Evolutionary conservation across 2,888 invertebrate genomes (phyloP).

Genomic region (Drosophila quinaria): DNA sequence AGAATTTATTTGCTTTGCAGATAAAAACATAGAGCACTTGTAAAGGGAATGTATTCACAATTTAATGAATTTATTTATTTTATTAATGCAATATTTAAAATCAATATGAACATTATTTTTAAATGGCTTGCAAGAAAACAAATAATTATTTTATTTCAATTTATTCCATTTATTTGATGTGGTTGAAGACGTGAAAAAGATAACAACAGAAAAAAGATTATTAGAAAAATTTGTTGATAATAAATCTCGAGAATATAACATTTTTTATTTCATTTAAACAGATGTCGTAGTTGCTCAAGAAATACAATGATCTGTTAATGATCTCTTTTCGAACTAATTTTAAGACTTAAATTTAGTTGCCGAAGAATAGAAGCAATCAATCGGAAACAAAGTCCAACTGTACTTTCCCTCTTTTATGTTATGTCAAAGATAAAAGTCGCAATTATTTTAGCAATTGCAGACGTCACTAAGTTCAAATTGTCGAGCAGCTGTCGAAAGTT

Average conservation of each 20-base stretch:
- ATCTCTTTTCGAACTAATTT: not conserved
- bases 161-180: not conserved
- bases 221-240: not conserved
- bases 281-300: not conserved
- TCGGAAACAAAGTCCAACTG: not conserved
- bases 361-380: not conserved
- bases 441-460: conserved; percentile 4
- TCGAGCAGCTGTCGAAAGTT: conserved; percentile 24
- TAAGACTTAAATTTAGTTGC: not conserved
- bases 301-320: not conserved
- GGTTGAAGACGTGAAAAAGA: not conserved
- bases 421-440: not conserved
- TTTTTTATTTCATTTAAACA: not conserved
- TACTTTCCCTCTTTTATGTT: not conserved
- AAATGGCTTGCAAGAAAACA: not conserved
- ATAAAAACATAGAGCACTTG: no score
- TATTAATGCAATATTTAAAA: not conserved
- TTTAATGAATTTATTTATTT: no score
- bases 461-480: not conserved
- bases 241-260: no score
- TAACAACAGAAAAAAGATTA: not conserved
- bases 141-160: not conserved
- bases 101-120: not conserved
- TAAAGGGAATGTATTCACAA: no score
- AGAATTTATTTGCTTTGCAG: no score